phyloP scores from a whole-genome alignment of 2,113 vertebrate genomes.

The Piprites chloris region DNA sequence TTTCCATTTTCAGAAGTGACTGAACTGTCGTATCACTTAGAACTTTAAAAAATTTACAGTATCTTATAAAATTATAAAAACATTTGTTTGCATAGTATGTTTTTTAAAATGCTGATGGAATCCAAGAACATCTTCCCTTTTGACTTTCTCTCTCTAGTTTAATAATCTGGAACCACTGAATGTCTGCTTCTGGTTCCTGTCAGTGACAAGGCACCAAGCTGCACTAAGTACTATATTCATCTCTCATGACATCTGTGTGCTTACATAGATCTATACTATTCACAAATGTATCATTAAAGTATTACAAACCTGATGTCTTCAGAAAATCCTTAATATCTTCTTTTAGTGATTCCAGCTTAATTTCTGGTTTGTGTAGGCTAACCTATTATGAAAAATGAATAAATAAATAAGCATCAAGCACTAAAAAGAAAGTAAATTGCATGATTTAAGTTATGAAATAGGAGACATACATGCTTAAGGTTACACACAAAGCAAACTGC shows the following conservation, averaged over 20 bases:
- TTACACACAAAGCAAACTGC: neutral
- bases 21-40: neutral
- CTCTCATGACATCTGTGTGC: neutral
- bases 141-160: neutral
- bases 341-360: slow-evolving; percentile 90
- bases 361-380: slow-evolving; percentile 89
- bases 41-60: neutral
- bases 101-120: neutral
- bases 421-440: neutral
- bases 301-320: slow-evolving; percentile 84
- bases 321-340: slow-evolving; percentile 92
- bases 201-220: neutral
- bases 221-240: neutral
- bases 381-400: slow-evolving; percentile 70
- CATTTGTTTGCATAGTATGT: neutral
- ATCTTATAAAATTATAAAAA: neutral
- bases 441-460: neutral
- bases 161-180: neutral
- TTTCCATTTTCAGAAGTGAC: neutral
- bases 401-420: neutral
- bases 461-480: neutral
- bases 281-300: neutral
- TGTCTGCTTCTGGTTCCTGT: neutral
- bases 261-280: neutral
- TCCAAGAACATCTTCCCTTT: neutral